Base-by-base conservation (phyloP, 2,888 invertebrate genomes). In the Rotaria magnacalcarata region DNA sequence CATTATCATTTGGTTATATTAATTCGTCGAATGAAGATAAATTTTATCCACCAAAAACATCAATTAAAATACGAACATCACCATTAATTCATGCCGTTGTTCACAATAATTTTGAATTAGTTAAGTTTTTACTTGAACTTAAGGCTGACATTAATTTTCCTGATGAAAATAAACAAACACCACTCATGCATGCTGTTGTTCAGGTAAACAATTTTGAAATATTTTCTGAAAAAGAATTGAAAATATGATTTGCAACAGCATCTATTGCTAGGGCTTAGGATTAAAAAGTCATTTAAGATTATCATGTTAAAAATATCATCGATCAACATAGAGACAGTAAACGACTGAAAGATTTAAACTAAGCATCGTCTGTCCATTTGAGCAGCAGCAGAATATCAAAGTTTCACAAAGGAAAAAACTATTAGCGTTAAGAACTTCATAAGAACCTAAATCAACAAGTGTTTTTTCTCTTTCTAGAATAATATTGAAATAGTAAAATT, bases 131-230 rank as follows among this genome's bases (percentile, higher is more conserved):
- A 47, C n/a, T 80, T 10, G 47, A 80, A 47, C 21, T 80, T 5
- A n/a, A n/a, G 47, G 80, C 47, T 10, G 43, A 43, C n/a, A 24
- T 47, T 2, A 80, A 80, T 47, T 80, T 85, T 87, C 88, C 89
- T 90, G 93, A 93, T 88, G 92, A 92, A 88, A 89, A 91, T 87
- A 91, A 91, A 86, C 88, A 92, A 85, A 92, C 92, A 52, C 91
- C 92, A 27, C 88, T 92, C 87, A 91, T 91, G n/a, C 91, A 92
- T 89, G 92, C 92, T n/a, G 90, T 92, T 24, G 11, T 24, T 21
- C 43, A 80, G 80, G 80, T 80, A 80, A 80, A 80, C 24, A 4
- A 27, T 27, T 10, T 10, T 27, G 5, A 3, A 11, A 34, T 27
- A 11, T 27, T 27, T 67, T 67, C 52, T 52, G 11, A 47, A 11